Conservation (phyloP, 2,113 vertebrate genomes). For the Anoplopoma fimbria region DNA sequence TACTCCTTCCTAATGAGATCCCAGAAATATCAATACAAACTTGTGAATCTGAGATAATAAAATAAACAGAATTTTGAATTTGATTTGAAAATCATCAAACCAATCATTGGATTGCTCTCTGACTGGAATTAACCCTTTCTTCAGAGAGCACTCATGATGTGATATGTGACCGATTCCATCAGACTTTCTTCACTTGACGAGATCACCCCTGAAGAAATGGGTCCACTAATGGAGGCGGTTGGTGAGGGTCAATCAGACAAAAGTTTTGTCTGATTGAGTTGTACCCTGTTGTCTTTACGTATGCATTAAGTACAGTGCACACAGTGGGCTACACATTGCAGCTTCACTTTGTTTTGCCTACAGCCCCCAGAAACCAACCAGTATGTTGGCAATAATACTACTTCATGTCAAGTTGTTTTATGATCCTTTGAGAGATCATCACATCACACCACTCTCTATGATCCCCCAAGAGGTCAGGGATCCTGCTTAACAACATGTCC, state of each 20-base stretch:
- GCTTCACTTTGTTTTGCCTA: background rate
- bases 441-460: background rate
- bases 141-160: background rate
- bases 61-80: background rate
- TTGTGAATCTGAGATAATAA: background rate
- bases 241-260: background rate
- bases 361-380: background rate
- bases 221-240: background rate
- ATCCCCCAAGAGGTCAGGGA: background rate
- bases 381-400: background rate
- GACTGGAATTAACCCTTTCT: background rate
- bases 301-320: background rate
- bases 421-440: background rate
- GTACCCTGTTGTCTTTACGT: background rate
- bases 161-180: background rate
- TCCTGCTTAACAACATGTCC: background rate
- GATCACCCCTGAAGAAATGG: background rate
- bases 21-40: background rate
- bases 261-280: background rate
- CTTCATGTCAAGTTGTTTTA: background rate
- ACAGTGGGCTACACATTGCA: background rate
- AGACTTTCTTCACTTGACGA: background rate
- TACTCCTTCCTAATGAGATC: background rate
- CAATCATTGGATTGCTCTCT: background rate
- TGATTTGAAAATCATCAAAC: constrained; percentile 1